A percentile compares a stretch with the other conserved stretches of the same genome.
These are phyloP conservation scores for Tenebrosternarchus preto DNA, from an alignment of 2,113 vertebrate species.

Conservation along the genomic window DNA sequence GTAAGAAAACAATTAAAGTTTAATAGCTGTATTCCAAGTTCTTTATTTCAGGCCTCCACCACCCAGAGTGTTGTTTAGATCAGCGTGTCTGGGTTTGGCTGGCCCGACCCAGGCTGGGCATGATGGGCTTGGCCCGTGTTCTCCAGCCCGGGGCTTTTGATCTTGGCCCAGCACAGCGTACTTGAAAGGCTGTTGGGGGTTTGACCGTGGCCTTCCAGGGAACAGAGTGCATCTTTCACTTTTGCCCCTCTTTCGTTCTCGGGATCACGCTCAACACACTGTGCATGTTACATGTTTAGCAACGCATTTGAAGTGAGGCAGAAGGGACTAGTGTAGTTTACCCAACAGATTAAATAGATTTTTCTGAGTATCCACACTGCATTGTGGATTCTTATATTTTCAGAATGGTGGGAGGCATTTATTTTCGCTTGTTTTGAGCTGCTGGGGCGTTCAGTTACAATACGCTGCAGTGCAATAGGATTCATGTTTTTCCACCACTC, in stretches of 20 bases:
- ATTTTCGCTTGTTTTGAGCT: background rate
- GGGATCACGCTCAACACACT: slow-evolving; percentile 26
- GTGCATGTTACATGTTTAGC: slow-evolving; percentile 58
- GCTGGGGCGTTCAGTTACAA: background rate
- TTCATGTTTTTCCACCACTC: background rate
- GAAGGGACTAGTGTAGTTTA: slow-evolving; percentile 61
- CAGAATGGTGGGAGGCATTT: background rate
- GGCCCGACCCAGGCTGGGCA: slow-evolving; percentile 75
- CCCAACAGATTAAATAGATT: slow-evolving; percentile 64
- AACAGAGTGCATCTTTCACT: slow-evolving; percentile 3
- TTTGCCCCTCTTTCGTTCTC: background rate
- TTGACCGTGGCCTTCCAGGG: background rate
- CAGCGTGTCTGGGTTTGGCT: slow-evolving; percentile 63
- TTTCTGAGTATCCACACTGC: slow-evolving; percentile 49
- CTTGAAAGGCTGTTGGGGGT: slow-evolving; percentile 51
- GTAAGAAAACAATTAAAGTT: slow-evolving; percentile 81
- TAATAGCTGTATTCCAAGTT: slow-evolving; percentile 87
- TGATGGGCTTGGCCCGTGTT: slow-evolving; percentile 80
- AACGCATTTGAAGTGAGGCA: slow-evolving; percentile 52
- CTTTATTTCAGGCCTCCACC: slow-evolving; percentile 82
- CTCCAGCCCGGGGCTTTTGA: slow-evolving; percentile 76
- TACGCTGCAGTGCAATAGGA: background rate
- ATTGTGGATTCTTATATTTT: background rate
- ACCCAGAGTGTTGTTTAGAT: slow-evolving; percentile 83
- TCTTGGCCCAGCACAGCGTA: slow-evolving; percentile 76